phyloP scores from a whole-genome alignment of 2,888 invertebrate species.

The Chironomus tentans region DNA sequence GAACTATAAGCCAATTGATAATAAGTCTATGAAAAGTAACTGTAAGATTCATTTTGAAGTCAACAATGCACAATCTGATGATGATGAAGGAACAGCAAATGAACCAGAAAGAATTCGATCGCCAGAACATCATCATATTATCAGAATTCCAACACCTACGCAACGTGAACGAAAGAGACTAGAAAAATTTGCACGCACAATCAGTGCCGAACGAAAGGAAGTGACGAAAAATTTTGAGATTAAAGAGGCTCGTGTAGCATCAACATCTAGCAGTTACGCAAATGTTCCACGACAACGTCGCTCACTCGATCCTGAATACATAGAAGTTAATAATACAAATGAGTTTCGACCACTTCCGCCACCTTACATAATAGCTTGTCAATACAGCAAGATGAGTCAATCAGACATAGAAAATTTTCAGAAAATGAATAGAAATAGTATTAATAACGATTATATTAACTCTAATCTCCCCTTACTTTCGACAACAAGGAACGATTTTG shows the following conservation, averaged over 20 bases:
- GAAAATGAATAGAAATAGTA: background rate
- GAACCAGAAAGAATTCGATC: background rate
- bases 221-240: slow-evolving; percentile 34
- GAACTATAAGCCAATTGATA: slow-evolving; percentile 8
- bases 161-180: slow-evolving; percentile 13
- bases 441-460: background rate
- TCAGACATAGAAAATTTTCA: slow-evolving; percentile 15
- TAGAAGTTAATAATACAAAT: slow-evolving; percentile 4
- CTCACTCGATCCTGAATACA: slow-evolving; percentile 16
- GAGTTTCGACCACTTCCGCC: slow-evolving; percentile 48
- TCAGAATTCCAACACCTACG: slow-evolving; percentile 18
- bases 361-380: slow-evolving; percentile 66
- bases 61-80: background rate
- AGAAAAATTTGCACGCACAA: slow-evolving; percentile 14
- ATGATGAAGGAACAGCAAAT: background rate
- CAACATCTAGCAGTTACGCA: slow-evolving; percentile 29
- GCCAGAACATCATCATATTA: slow-evolving; percentile 6
- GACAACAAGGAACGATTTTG: background rate
- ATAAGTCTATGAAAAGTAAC: background rate
- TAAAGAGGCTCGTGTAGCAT: slow-evolving; percentile 43
- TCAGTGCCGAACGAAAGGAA: slow-evolving; percentile 14
- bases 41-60: background rate
- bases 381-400: slow-evolving; percentile 19
- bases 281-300: slow-evolving; percentile 14
- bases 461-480: background rate